Conservation (phyloP, 2,797 vertebrate genomes). For the Schizopygopsis malacanthus region DNA sequence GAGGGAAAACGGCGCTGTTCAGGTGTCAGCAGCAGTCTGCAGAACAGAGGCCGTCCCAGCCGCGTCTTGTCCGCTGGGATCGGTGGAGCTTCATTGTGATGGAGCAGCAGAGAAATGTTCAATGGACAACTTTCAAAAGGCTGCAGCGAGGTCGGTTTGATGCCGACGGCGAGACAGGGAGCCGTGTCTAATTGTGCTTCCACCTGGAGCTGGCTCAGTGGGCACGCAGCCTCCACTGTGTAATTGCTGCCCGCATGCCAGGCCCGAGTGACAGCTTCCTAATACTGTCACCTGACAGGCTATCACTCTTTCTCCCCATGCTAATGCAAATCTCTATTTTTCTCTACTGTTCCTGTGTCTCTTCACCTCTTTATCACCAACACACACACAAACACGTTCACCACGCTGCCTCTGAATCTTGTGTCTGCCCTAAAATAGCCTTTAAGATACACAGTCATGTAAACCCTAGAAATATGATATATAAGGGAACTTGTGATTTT, state of each 20-base stretch:
- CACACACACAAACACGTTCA: conserved; percentile 32
- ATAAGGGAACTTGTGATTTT: background rate
- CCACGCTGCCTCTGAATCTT: background rate
- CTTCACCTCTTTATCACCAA: conserved; percentile 54
- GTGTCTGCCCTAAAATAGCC: background rate
- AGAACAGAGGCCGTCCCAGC: conserved; percentile 26
- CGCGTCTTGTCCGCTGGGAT: conserved; percentile 33
- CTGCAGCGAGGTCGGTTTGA: conserved; percentile 43
- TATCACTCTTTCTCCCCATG: conserved; percentile 62
- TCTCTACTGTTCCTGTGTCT: conserved; percentile 46
- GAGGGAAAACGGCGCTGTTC: conserved; percentile 33
- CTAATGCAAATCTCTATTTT: conserved; percentile 53
- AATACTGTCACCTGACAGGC: conserved; percentile 67
- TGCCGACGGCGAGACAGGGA: conserved; percentile 50
- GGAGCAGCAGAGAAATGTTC: conserved; percentile 29
- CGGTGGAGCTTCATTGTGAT: conserved; percentile 27
- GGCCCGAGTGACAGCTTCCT: conserved; percentile 58
- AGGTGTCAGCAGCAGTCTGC: conserved; percentile 37
- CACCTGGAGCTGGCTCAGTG: conserved; percentile 62
- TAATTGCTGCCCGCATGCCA: conserved; percentile 58
- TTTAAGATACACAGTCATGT: background rate
- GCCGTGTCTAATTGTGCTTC: conserved; percentile 61
- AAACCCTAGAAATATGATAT: background rate
- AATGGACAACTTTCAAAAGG: conserved; percentile 48
- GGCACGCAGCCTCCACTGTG: conserved; percentile 37